Evolutionary conservation across 2,888 invertebrate species (phyloP).

Genomic region (Notodonta ziczac): DNA sequence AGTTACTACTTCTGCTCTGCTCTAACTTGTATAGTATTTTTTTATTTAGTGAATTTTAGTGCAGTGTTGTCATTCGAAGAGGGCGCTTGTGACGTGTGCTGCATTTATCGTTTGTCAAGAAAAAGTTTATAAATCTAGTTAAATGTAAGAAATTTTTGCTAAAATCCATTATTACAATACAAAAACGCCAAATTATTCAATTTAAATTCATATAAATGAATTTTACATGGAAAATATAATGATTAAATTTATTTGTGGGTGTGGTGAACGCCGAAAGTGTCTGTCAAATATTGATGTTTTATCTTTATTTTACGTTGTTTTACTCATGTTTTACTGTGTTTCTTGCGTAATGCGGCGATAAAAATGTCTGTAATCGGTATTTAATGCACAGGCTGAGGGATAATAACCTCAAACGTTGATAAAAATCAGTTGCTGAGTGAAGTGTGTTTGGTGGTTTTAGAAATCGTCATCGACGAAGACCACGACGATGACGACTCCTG

Average conservation of each 20-base stretch:
- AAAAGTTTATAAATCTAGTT: slow-evolving; percentile 15
- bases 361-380: slow-evolving; percentile 15
- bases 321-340: slow-evolving; percentile 19
- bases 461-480: slow-evolving; percentile 95
- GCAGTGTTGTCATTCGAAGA: slow-evolving; percentile 65
- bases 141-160: slow-evolving; percentile 12
- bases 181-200: background rate
- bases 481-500: slow-evolving; percentile 95
- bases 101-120: slow-evolving; percentile 28
- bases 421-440: slow-evolving; percentile 29
- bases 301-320: slow-evolving; percentile 57
- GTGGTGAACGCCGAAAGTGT: slow-evolving; percentile 68
- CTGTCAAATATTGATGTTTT: slow-evolving; percentile 54
- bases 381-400: slow-evolving; percentile 13
- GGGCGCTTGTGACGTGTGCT: slow-evolving; percentile 54
- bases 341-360: slow-evolving; percentile 42
- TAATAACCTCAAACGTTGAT: slow-evolving; percentile 36
- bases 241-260: slow-evolving; percentile 65
- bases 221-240: slow-evolving; percentile 28
- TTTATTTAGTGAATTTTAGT: slow-evolving; percentile 71
- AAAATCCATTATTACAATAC: background rate
- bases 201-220: background rate
- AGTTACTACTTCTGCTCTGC: slow-evolving; percentile 24
- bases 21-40: slow-evolving; percentile 50
- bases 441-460: slow-evolving; percentile 84